Conservation (phyloP, 2,888 invertebrate species). For the Galerucella nymphaeae region DNA sequence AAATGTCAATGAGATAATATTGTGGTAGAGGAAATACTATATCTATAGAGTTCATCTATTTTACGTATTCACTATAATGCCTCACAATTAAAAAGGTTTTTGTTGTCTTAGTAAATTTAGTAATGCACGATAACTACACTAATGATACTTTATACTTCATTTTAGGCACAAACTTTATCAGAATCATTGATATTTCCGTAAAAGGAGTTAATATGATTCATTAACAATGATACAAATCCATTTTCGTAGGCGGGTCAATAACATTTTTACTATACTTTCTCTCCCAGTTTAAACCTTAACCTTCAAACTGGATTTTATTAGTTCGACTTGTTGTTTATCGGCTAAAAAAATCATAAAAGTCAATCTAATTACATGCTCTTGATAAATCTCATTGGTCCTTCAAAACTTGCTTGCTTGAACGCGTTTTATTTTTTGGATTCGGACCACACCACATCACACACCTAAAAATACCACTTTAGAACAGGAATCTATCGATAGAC, state of each 20-base stretch:
- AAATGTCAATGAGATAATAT: neutral
- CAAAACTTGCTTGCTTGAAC: neutral
- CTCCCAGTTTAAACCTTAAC: constrained; percentile 20
- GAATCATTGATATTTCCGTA: neutral
- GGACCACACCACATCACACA: neutral
- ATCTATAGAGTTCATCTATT: neutral
- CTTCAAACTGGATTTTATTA: constrained; percentile 18
- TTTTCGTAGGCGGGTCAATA: constrained; percentile 7
- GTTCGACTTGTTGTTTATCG: neutral
- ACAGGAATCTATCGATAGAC: neutral
- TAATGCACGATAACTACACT: neutral
- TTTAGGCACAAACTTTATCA: neutral
- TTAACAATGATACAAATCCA: neutral
- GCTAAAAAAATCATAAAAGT: neutral
- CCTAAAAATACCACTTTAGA: neutral
- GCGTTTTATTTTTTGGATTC: neutral
- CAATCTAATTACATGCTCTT: neutral
- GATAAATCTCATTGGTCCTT: neutral
- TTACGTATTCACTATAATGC: neutral
- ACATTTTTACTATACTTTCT: constrained; percentile 12
- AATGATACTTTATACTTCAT: neutral
- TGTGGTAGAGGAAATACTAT: neutral
- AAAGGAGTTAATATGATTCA: neutral
- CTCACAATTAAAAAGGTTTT: neutral
- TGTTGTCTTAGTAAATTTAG: neutral